phyloP scores from a whole-genome alignment of 2,888 invertebrate genomes.

The Carterocephalus palaemon region DNA sequence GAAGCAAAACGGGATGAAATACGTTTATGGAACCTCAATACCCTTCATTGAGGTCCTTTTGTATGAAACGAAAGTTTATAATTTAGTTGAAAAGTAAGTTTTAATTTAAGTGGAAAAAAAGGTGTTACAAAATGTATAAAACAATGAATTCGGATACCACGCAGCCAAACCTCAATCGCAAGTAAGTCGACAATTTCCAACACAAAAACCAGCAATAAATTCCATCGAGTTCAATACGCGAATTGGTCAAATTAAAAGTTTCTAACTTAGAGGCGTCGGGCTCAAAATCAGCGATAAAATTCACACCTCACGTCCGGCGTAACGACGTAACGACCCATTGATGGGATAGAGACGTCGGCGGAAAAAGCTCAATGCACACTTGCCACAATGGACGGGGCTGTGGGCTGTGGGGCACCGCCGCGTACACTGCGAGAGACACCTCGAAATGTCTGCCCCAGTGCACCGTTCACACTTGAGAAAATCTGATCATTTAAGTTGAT shows the following conservation, averaged over 20 bases:
- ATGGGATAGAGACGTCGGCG: constrained; percentile 68
- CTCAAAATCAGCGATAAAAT: constrained; percentile 35
- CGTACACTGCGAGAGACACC: constrained; percentile 1
- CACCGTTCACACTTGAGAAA: background rate
- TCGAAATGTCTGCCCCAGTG: background rate
- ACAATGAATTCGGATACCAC: too few relatives aligned
- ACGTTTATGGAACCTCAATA: too few relatives aligned
- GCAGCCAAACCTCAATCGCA: too few relatives aligned
- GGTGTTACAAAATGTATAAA: too few relatives aligned
- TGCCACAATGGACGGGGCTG: constrained; percentile 13
- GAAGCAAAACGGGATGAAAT: too few relatives aligned
- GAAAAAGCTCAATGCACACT: constrained; percentile 48
- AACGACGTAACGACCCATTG: constrained; percentile 66
- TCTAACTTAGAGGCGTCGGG: constrained; percentile 2
- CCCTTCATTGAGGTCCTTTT: too few relatives aligned
- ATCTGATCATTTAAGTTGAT: too few relatives aligned
- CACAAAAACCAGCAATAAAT: constrained; percentile 13
- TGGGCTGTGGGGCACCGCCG: constrained; percentile 5
- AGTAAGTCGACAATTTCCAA: too few relatives aligned
- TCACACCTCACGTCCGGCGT: constrained; percentile 39
- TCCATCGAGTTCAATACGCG: constrained; percentile 1
- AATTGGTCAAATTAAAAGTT: constrained; percentile 20
- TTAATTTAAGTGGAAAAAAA: too few relatives aligned
- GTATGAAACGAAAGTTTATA: too few relatives aligned
- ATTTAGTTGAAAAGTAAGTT: too few relatives aligned